Evolutionary conservation across 2,888 invertebrate species (phyloP), one percentile per base, ranked within the genome.

Genomic region (Coelopa pilipes): DNA sequence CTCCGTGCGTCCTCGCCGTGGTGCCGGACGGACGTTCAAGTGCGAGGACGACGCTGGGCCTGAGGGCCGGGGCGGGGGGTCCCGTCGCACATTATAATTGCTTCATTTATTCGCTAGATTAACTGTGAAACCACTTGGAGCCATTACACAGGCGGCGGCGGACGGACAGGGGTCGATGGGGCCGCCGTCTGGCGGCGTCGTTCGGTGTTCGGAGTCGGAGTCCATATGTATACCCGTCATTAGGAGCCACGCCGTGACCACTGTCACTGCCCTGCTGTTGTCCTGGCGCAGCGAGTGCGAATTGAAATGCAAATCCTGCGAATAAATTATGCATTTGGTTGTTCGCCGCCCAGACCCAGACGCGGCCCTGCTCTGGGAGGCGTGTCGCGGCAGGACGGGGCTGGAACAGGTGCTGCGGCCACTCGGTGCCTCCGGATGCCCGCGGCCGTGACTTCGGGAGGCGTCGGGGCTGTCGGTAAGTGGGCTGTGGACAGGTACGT

Each of bases 71-170:
- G 34, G 34, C 7, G 2, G 4, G 34, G 7, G 34, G 62, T 24
- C 66, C 24, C 66, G 66, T 66, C 21, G 50, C 66, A 66, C 66
- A 66, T 66, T 66, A 66, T 66, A 66, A 66, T 66, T 66, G 66
- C 66, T 66, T 66, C 66, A 66, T 66, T 66, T 66, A 66, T 50
- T 66, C 50, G 66, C 50, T 66, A 66, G 66, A 50, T 66, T 66
- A 66, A 66, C 66, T 49, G 66, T 66, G 50, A 66, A 50, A 66
- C 66, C 66, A 66, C 66, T 66, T 66, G 66, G 50, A 66, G 66
- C 66, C 66, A 66, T 66, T 66, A 66, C 50, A 4, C 11, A 21
- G 19, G 3, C 5, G 53, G 53, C 2, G 53, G 15, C 4, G 53
- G 53, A 53, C 53, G n/a, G 53, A 53, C 53, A n/a, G 53, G 10